These are phyloP conservation scores for Ceratothoa steindachneri DNA, from an alignment of 2,888 invertebrate genomes.

Conservation along the genomic window DNA sequence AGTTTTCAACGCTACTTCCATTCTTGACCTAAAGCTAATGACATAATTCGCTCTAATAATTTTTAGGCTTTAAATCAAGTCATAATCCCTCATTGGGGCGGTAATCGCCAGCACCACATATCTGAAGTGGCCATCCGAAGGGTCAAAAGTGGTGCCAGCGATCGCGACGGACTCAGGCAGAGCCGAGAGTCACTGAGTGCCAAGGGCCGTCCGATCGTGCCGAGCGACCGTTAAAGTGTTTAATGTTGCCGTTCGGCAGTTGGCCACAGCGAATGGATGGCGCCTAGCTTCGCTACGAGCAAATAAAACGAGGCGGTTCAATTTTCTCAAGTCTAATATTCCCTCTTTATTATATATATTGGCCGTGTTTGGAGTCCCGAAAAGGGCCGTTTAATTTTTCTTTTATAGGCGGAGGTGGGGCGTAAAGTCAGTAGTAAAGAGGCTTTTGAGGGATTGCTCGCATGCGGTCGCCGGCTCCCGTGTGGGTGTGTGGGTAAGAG, in stretches of 20 bases:
- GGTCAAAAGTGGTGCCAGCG: slow-evolving; percentile 4
- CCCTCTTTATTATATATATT: slow-evolving; percentile 44
- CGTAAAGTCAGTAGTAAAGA: slow-evolving; percentile 41
- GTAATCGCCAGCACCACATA: background rate
- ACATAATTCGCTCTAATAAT: slow-evolving; percentile 8
- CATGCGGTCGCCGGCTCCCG: slow-evolving; percentile 17
- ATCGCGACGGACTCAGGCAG: background rate
- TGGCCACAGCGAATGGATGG: slow-evolving; percentile 7
- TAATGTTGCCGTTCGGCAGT: slow-evolving; percentile 9
- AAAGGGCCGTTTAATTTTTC: slow-evolving; percentile 43
- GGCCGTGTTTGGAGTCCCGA: slow-evolving; percentile 40
- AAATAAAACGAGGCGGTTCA: slow-evolving; percentile 30
- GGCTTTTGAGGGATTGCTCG: slow-evolving; percentile 42
- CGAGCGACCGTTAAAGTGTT: slow-evolving; percentile 11
- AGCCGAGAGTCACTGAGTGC: background rate
- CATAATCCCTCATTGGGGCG: slow-evolving; percentile 1
- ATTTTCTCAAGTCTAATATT: slow-evolving; percentile 39
- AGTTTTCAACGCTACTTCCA: no score
- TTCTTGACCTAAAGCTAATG: no score
- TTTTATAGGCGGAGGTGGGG: slow-evolving; percentile 40
- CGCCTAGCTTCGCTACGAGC: slow-evolving; percentile 21
- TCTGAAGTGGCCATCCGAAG: background rate
- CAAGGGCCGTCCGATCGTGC: background rate
- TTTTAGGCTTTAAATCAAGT: slow-evolving; percentile 5
- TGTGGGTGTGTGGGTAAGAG: background rate